These are phyloP conservation scores for Rostratula benghalensis DNA, from an alignment of 2,113 vertebrate species.

Conservation along the genomic window DNA sequence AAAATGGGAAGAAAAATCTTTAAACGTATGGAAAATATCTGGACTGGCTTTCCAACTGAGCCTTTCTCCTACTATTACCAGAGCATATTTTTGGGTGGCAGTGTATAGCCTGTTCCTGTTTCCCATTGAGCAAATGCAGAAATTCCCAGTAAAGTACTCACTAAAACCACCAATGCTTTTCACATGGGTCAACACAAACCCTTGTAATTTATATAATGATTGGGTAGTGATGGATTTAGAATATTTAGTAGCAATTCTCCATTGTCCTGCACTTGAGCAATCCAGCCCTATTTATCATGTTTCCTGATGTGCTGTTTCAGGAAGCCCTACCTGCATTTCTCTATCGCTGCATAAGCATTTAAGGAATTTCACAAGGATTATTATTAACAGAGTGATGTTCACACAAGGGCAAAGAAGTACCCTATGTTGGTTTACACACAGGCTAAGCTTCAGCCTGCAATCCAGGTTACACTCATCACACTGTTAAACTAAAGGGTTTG, in stretches of 20 bases:
- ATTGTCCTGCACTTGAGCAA: background rate
- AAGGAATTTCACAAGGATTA: background rate
- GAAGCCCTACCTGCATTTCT: background rate
- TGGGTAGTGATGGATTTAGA: background rate
- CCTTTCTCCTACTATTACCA: background rate
- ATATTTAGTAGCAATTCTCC: background rate
- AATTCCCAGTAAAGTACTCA: background rate
- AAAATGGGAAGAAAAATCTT: background rate
- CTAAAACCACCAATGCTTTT: background rate
- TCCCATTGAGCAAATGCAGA: background rate
- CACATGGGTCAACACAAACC: background rate
- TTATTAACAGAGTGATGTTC: background rate
- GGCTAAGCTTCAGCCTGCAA: background rate
- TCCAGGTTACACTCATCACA: rapidly evolving
- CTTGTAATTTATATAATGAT: background rate
- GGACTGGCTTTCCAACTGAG: background rate
- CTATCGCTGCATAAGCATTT: background rate
- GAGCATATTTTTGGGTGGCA: background rate
- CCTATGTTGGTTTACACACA: rapidly evolving
- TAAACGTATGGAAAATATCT: background rate
- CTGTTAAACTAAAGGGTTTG: background rate
- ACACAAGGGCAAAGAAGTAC: background rate
- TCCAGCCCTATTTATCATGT: background rate
- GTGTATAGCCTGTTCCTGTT: background rate
- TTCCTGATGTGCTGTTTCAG: background rate